Base-by-base conservation (phyloP, 2,113 vertebrate species). In the Origma solitaria region DNA sequence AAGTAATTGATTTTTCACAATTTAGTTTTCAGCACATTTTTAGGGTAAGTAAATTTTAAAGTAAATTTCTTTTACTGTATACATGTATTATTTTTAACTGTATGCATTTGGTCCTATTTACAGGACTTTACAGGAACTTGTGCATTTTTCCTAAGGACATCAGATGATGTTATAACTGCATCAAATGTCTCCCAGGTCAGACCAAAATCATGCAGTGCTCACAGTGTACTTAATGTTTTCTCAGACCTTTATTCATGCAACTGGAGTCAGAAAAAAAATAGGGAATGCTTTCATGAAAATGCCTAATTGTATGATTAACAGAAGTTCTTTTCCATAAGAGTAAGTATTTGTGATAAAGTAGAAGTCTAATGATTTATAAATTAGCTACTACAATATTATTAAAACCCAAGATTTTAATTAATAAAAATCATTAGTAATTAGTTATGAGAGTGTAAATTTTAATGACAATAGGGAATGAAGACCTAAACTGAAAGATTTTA, bases 71-170 rank as follows among this genome's bases (percentile, higher is more conserved):
- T 83, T 37, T 64, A 19, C n/a, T 60, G 18, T 79, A 57, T 7
- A 5, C 0, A 2, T 73, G 4, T 58, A 23, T 77, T 54, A 11
- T 85, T 88, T 93, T 51, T 65, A 94, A 68, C 23, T 42, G 5
- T 27, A 33, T 71, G 7, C 15, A 31, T 92, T 90, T 88, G 89
- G 19, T 80, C 28, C 50, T 83, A 71, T 68, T 90, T 90, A 73
- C 91, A 99, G 98, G 95, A 96, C 56, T 87, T 98, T 69, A 96
- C 92, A 54, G 98, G 98, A 77, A 98, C 70, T 31, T 98, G 98
- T 94, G 96, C 98, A 31, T 98, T 98, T 97, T 99, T 99, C 87
- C 92, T 98, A 72, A 98, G 98, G 72, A 97, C 92, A 58, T 98
- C 97, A 11, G 96, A 98, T 71, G 98, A 98, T 95, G 75, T 94